Conservation (phyloP, 2,797 vertebrate species). For the Masticophis lateralis region DNA sequence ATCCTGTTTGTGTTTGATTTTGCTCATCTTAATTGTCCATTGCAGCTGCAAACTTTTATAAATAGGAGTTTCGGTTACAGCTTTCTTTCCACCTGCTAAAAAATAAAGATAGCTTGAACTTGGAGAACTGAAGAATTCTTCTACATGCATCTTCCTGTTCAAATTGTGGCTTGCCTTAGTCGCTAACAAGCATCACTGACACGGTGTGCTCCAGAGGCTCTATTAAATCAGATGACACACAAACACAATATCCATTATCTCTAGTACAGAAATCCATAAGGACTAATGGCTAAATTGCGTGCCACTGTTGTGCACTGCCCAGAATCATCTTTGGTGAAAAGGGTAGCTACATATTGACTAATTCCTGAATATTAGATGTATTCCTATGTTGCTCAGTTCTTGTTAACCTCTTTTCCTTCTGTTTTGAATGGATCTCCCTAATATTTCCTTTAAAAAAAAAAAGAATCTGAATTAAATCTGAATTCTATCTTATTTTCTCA, state of each 20-base stretch:
- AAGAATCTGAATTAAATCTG: neutral
- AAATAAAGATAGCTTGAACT: neutral
- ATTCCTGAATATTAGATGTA: neutral
- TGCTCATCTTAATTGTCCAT: neutral
- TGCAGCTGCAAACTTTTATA: neutral
- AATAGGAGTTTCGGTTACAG: neutral
- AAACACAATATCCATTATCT: neutral
- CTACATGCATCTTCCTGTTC: neutral
- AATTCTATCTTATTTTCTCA: too few species aligned
- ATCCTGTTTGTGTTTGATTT: neutral
- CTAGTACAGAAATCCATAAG: neutral
- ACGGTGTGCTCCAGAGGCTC: neutral
- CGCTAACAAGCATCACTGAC: neutral
- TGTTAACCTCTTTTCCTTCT: neutral
- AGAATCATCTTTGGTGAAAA: neutral
- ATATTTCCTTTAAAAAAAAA: neutral
- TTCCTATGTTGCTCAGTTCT: neutral
- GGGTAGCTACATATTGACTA: neutral
- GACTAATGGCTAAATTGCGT: neutral
- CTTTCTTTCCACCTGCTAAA: neutral
- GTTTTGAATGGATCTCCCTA: neutral
- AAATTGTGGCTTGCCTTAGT: neutral
- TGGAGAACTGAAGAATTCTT: neutral
- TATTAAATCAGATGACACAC: neutral
- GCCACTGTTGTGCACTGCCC: neutral